Evolutionary conservation across 2,888 invertebrate species (phyloP), one percentile per base, ranked within the genome.

Genomic region (Cybosia mesomella): DNA sequence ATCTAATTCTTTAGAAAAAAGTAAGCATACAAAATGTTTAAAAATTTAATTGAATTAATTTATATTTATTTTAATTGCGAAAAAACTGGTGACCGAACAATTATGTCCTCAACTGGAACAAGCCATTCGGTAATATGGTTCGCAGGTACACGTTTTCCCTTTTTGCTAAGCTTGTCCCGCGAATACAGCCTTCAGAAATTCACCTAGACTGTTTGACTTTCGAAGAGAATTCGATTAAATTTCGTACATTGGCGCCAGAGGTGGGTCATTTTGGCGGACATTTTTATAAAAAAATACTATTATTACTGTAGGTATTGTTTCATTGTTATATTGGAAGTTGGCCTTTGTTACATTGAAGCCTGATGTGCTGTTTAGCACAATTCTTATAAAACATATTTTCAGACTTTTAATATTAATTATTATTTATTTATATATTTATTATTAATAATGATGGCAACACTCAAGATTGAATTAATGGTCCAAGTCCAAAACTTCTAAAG

Each of bases 111-210:
- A 65, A 79, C 66, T 80, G 68, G 64, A 77, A 57, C 4, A 2
- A 39, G 67, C 69, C 72, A 74, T 68, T 74, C 77, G 75, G 84
- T 90, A 90, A 90, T 84, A 83, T 74, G 81, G 84, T 87, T 87
- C 83, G 76, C 74, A 67, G 74, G 78, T 81, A 91, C 91, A 91
- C 73, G 90, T 77, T 89, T 91, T 90, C 83, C 84, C 90, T 91
- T 87, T 90, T 86, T 85, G 79, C 84, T 82, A 84, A 86, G 85
- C 81, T 80, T 72, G 73, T 74, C 71, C 73, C 75, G 75, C 55
- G 59, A 55, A 62, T 34, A 69, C 62, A 58, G 57, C 70, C 63
- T 55, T 57, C 55, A 54, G 55, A 32, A 65, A 64, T 36, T 62
- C n/a, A 63, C 61, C 61, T 76, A 62, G 58, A 75, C 68, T 64